These are phyloP conservation scores for Drosophila dunni DNA, from an alignment of 1,140 invertebrate species.

Conservation along the genomic window DNA sequence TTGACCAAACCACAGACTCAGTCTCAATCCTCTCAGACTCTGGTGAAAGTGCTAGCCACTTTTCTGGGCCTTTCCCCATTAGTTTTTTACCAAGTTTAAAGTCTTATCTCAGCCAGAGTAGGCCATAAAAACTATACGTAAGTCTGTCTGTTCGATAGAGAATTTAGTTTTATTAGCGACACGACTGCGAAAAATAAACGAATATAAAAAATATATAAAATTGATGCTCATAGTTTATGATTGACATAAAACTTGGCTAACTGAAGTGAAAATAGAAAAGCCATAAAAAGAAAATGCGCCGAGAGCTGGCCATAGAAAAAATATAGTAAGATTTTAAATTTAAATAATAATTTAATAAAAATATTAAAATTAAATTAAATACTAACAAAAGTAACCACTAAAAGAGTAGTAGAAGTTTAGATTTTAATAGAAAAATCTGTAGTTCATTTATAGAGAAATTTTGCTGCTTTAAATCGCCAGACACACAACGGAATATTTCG, in stretches of 20 bases:
- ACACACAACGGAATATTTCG: background rate
- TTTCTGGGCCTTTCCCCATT: slow-evolving; percentile 17
- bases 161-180: slow-evolving; percentile 12
- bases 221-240: slow-evolving; percentile 18
- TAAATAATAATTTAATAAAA: too few species aligned
- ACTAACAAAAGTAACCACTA: too few species aligned
- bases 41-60: slow-evolving; percentile 58
- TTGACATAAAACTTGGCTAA: slow-evolving; percentile 8
- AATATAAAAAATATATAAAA: slow-evolving; percentile 11
- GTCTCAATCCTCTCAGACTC: background rate
- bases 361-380: too few species aligned
- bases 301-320: background rate
- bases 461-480: too few species aligned
- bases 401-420: too few species aligned
- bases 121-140: slow-evolving; percentile 9
- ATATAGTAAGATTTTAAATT: background rate
- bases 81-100: background rate
- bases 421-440: too few species aligned
- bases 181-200: slow-evolving; percentile 16
- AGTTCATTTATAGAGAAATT: too few species aligned
- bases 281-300: background rate
- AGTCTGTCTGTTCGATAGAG: background rate
- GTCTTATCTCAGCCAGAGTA: slow-evolving; percentile 5
- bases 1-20: slow-evolving; percentile 7
- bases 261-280: slow-evolving; percentile 7